Evolutionary conservation across 2,113 vertebrate species (phyloP), one percentile per base, ranked within the genome.

Genomic region (Chlamydotis undulata): DNA sequence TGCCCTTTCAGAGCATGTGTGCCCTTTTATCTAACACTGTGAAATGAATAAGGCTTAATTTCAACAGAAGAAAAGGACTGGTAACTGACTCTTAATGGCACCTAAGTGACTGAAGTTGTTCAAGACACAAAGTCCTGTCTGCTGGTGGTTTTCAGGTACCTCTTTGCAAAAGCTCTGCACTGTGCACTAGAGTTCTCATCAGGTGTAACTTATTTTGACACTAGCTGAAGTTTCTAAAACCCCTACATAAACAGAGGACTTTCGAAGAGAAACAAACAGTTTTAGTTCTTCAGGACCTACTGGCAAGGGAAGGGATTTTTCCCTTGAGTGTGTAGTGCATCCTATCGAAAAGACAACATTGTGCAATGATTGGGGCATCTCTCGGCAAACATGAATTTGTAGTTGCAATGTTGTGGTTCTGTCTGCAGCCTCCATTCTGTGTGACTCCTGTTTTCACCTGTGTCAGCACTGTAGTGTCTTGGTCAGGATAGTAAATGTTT

Each of bases 41-140:
- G 37, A 84, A 89, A 89, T 82, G n/a, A 95, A 79, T n/a, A 73
- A 92, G 83, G 68, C 56, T 67, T 68, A 71, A 78, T 76, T 94
- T 92, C 69, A 95, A 73, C 91, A 78, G 50, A 84, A 89, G 57
- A 55, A 90, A 56, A 90, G 65, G 57, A 24, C 49, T 71, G 14
- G 4, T 81, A 64, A 52, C 37, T 50, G 61, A 13, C 43, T 93
- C 25, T 49, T n/a, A 23, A 37, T 47, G 31, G 24, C 45, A 45
- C 49, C 7, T 53, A 9, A 29, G 19, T 19, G 26, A 14, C 19
- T 90, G 49, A 65, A 87, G 41, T 84, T 35, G 37, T 31, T 83
- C 25, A 56, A 95, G 74, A n/a, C 28, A n/a, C 16, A 49, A 23
- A 43, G 29, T 67, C 19, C 50, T 57, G 29, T 52, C 63, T 75